A percentile compares a stretch with the other conserved stretches of the same genome.
phyloP scores from a whole-genome alignment of 2,888 invertebrate genomes.

The Tineola bisselliella region DNA sequence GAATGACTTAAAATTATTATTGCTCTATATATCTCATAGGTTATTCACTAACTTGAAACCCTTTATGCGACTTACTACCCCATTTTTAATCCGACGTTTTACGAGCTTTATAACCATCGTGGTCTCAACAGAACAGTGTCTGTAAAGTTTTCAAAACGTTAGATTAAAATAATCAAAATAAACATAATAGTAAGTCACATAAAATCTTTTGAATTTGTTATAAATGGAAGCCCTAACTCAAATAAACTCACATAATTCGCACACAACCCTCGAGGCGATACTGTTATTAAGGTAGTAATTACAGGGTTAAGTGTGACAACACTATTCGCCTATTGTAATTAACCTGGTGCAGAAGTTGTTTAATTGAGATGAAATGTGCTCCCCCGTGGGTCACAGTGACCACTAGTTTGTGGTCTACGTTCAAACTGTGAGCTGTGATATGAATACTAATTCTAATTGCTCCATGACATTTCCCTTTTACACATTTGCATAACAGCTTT shows the following conservation, averaged over 20 bases:
- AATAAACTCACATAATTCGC: neutral
- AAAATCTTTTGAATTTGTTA: no score
- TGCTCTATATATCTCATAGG: no score
- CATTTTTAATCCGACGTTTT: no score
- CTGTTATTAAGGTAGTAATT: neutral
- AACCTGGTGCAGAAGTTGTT: slow-evolving; percentile 27
- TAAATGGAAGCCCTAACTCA: no score
- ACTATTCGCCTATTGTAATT: slow-evolving; percentile 9
- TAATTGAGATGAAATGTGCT: slow-evolving; percentile 41
- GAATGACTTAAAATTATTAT: no score
- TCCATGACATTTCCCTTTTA: neutral
- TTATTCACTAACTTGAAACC: no score
- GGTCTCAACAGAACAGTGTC: no score
- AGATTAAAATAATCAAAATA: no score
- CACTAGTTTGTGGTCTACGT: neutral
- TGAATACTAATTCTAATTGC: slow-evolving; percentile 6
- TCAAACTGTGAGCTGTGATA: neutral
- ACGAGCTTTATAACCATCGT: no score
- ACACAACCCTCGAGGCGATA: neutral
- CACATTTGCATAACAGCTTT: slow-evolving; percentile 5
- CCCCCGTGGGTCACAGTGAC: slow-evolving; percentile 28
- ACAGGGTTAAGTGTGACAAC: slow-evolving; percentile 5
- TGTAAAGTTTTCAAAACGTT: no score
- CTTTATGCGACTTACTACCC: no score
- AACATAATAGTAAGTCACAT: no score